Conservation (phyloP, 2,797 vertebrate genomes). For the Rhynchonycteris naso region DNA sequence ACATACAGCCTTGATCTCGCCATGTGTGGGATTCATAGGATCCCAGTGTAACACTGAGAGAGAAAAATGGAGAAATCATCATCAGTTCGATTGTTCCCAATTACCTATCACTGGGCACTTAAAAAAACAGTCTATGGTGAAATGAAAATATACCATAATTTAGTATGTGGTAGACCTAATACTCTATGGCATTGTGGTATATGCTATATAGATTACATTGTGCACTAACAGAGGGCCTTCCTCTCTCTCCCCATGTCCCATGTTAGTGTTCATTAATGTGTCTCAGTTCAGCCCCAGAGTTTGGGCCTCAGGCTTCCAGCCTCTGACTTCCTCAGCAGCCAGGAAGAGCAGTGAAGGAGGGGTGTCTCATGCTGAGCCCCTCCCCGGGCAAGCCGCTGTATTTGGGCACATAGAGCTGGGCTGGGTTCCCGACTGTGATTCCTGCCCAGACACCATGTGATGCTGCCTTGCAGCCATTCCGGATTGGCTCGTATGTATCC, state of each 20-base stretch:
- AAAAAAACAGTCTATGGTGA: not conserved
- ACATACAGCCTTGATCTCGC: not conserved
- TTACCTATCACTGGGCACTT: not conserved
- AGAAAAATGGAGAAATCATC: not conserved
- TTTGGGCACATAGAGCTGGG: not conserved
- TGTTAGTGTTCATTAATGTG: not conserved
- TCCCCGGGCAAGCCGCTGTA: rapidly evolving
- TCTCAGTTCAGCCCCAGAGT: not conserved
- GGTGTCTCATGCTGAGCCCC: not conserved
- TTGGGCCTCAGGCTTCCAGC: not conserved
- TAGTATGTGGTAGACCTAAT: not conserved
- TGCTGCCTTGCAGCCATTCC: not conserved
- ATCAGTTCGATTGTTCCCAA: not conserved
- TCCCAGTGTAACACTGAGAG: not conserved
- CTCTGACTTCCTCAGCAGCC: not conserved
- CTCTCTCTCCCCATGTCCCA: not conserved
- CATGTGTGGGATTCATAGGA: not conserved
- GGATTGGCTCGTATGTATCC: not conserved
- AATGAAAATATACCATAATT: not conserved
- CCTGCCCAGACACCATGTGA: not conserved
- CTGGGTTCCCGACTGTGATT: not conserved
- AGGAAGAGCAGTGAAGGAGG: not conserved
- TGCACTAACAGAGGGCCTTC: not conserved
- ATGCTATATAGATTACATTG: not conserved
- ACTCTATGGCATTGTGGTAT: not conserved